phyloP scores from a whole-genome alignment of 2,797 vertebrate species.

The Chelmon rostratus region DNA sequence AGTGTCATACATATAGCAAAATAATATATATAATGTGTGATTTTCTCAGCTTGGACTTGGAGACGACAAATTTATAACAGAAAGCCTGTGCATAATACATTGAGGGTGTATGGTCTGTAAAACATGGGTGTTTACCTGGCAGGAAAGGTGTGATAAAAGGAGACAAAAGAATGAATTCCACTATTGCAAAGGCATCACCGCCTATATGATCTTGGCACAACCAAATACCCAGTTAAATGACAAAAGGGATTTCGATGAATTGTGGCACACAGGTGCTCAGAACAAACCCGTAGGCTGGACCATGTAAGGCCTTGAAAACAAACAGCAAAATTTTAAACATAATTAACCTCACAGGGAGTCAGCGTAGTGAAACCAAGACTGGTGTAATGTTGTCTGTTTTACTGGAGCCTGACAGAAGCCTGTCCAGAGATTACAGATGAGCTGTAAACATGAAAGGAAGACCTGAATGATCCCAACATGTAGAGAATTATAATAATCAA shows the following conservation, averaged over 20 bases:
- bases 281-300: conserved; percentile 53
- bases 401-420: conserved; percentile 52
- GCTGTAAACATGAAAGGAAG: conserved; percentile 50
- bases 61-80: conserved; percentile 13
- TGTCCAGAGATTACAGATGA: conserved; percentile 56
- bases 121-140: neutral
- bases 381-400: conserved; percentile 50
- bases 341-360: conserved; percentile 70
- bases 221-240: conserved; percentile 42
- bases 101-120: neutral
- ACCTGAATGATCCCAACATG: conserved; percentile 35
- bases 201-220: conserved; percentile 39
- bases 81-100: neutral
- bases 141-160: neutral
- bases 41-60: conserved; percentile 3
- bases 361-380: conserved; percentile 59
- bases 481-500: conserved; percentile 36
- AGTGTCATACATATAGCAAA: too few relatives aligned
- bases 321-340: conserved; percentile 60
- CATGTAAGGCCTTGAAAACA: conserved; percentile 50
- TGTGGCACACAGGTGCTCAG: conserved; percentile 26
- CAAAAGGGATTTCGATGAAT: conserved; percentile 45
- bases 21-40: conserved; percentile 1
- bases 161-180: conserved; percentile 15
- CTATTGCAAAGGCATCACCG: conserved; percentile 21